Base-by-base conservation (phyloP, 1,140 invertebrate genomes). In the Proales similis region DNA sequence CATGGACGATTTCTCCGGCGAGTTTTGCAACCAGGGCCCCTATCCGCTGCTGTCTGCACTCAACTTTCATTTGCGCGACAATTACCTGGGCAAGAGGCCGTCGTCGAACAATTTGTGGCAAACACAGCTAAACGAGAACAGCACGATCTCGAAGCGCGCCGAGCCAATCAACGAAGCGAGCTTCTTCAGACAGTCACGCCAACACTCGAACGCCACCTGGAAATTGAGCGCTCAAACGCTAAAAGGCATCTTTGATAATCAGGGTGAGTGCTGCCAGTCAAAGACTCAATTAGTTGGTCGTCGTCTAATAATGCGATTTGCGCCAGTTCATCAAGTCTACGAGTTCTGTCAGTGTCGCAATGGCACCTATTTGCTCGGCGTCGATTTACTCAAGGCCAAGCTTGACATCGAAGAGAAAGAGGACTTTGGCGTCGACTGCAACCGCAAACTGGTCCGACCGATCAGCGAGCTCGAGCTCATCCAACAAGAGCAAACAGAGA, bases 11-110 rank as follows among this genome's bases (percentile, higher is more conserved):
- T 70, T 70, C 32, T 64, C 42, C 20, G 63, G 66, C 29, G 62
- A 87, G 4, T 83, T 81, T 9, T 91, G 88, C 70, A 85, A 86
- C 66, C 82, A 81, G 3, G 83, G 85, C 66, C 83, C 86, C 0
- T 92, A 89, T 76, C 90, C 89, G 0, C 75, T 94, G 1, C 88
- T 92, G 57, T 88, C 90, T 74, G 85, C 87, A 0, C 87, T 84
- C 7, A 90, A 90, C 30, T 9, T 17, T 57, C 30, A 42, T 26
- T 39, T 57, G 7, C 39, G 45, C 22, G 36, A 36, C 39, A 39
- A 42, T 9, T 24, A 42, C 3, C 39, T 42, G 32, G 2, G 27
- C 19, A 11, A 19, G 45, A 57, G 22, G 27, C 51, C 51, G 2
- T 26, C 39, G 4, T 36, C 51, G 5, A 57, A 57, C 17, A 17